Base-by-base conservation (phyloP, 2,888 invertebrate species). In the Lasioglossum morio region DNA sequence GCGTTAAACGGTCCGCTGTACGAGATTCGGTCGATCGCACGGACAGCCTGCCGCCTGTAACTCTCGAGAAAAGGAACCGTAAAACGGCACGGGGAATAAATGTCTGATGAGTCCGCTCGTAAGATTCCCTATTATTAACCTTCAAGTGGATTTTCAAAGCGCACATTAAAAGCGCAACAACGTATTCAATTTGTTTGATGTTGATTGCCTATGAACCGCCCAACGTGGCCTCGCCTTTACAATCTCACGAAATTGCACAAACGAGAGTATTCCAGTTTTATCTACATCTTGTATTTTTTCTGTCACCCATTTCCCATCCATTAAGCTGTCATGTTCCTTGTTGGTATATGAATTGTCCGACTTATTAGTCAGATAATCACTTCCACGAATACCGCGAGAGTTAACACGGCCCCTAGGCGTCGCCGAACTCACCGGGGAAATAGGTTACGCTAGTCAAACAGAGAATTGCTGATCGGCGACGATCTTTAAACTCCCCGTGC, bases 401-500 rank as follows among this genome's bases (percentile, higher is more conserved):
- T 63, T 63, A 63, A 63, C 63, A 27, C 27, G 63, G 10, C 30
- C 16, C 63, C 16, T 63, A 16, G 63, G 30, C 7, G 60, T 5
- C 60, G 60, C 57, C 74, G 76, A 76, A 80, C 78, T 46, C 83
- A 37, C 81, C 43, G 48, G 77, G 84, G 87, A 89, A 89, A 83
- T 85, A 79, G 87, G 87, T 89, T 88, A 82, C 81, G 87, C 77
- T 79, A 88, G 87, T 90, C 88, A 87, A 87, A 90, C 84, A 76
- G 84, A 78, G 88, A 90, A 88, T 88, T 81, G 86, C 85, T 86
- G 84, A 89, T 90, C 87, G 85, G 66, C 72, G 77, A 72, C 53
- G 82, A 60, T 86, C 82, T 77, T 85, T 85, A 88, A 88, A 76
- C 75, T 77, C 34, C 12, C 76, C 19, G 34, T 19, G 66, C 66